Percentiles rank a stretch among this genome's conserved stretches.
phyloP scores from a whole-genome alignment of 1,140 invertebrate species.

The Bradysia coprophila region DNA sequence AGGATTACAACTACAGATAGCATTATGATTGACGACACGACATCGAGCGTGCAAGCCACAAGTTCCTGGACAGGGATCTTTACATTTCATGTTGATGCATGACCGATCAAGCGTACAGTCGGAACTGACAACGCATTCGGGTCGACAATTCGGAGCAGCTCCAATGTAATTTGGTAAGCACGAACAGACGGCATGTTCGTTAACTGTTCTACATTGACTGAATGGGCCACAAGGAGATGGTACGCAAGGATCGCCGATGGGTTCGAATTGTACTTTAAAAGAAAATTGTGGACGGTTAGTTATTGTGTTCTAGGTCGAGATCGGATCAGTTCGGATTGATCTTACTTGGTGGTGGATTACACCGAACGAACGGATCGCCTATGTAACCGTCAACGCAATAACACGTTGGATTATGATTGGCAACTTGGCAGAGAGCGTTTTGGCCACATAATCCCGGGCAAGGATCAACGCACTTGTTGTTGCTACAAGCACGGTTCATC shows the following conservation, averaged over 20 bases:
- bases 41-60: slow-evolving; percentile 56
- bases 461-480: slow-evolving; percentile 65
- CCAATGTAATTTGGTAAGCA: slow-evolving; percentile 46
- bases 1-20: slow-evolving; percentile 50
- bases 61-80: slow-evolving; percentile 54
- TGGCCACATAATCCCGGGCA: slow-evolving; percentile 62
- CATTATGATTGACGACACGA: slow-evolving; percentile 53
- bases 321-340: slow-evolving; percentile 10
- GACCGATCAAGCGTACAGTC: slow-evolving; percentile 49
- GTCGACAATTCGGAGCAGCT: slow-evolving; percentile 47
- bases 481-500: slow-evolving; percentile 53
- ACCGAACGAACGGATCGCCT: slow-evolving; percentile 54
- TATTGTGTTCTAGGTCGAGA: background rate
- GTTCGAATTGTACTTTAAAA: background rate
- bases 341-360: slow-evolving; percentile 23
- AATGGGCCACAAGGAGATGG: slow-evolving; percentile 52
- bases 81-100: slow-evolving; percentile 54
- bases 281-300: background rate
- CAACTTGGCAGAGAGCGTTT: slow-evolving; percentile 61
- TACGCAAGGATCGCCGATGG: slow-evolving; percentile 33
- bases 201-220: slow-evolving; percentile 42
- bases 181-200: slow-evolving; percentile 47
- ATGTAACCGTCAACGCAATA: slow-evolving; percentile 52
- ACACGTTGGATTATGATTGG: slow-evolving; percentile 68
- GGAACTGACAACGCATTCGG: slow-evolving; percentile 54